These are phyloP conservation scores for Cryptocheilus praepositus DNA, from an alignment of 2,888 invertebrate species.

Conservation along the genomic window DNA sequence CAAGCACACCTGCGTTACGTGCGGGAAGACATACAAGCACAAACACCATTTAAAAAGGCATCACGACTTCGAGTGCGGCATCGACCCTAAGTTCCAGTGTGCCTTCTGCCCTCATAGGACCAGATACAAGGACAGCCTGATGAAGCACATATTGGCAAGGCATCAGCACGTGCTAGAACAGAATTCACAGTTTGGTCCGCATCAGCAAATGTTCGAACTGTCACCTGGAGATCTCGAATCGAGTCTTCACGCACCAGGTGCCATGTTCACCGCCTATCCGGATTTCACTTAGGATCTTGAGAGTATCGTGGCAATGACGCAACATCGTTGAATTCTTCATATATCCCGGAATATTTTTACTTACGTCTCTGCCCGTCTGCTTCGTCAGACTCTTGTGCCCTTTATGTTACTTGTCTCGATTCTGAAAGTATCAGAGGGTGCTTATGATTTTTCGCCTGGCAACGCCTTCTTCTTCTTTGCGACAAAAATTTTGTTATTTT, in stretches of 20 bases:
- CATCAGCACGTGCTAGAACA: constrained; percentile 58
- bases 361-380: not conserved
- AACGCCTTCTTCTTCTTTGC: too few relatives aligned
- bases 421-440: too few relatives aligned
- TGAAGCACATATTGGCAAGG: constrained; percentile 67
- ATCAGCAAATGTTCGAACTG: constrained; percentile 38
- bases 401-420: too few relatives aligned
- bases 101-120: constrained; percentile 73
- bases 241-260: constrained; percentile 31
- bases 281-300: constrained; percentile 46
- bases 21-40: constrained; percentile 70
- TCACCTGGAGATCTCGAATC: constrained; percentile 28
- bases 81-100: constrained; percentile 75
- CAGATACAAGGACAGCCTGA: constrained; percentile 69
- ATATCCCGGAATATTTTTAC: not conserved
- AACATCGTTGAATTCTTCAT: not conserved
- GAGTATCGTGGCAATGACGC: not conserved
- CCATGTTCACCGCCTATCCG: constrained; percentile 44
- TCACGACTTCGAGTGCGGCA: constrained; percentile 75
- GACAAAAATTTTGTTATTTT: too few relatives aligned
- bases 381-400: not conserved
- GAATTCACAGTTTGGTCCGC: constrained; percentile 30
- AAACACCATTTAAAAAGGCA: constrained; percentile 69
- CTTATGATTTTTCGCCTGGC: too few relatives aligned
- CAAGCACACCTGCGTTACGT: constrained; percentile 61